Conservation (phyloP, 2,888 invertebrate species). For the Synergus itoensis region DNA sequence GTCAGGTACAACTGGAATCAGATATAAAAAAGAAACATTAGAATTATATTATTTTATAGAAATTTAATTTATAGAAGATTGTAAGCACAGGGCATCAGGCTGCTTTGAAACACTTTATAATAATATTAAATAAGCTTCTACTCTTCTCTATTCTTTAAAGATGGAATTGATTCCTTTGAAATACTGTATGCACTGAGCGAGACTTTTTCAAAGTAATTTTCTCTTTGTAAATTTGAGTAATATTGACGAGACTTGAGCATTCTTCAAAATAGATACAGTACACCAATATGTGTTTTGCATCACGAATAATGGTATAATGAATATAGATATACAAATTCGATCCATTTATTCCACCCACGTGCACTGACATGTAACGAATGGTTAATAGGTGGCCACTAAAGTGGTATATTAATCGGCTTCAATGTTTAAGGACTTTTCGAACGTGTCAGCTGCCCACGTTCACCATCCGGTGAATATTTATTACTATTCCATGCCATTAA, state of each 20-base stretch:
- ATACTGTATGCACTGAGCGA: not conserved
- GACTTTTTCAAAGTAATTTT: not conserved
- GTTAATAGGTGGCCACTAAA: constrained; percentile 1
- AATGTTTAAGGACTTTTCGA: constrained; percentile 35
- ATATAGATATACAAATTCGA: constrained; percentile 3
- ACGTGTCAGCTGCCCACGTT: constrained; percentile 30
- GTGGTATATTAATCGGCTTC: constrained; percentile 22
- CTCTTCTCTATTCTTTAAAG: not conserved
- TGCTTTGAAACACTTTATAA: not conserved
- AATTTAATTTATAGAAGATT: too few species aligned
- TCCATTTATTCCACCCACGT: constrained; percentile 15
- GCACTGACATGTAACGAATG: constrained; percentile 12
- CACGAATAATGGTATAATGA: not conserved
- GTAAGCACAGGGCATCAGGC: not conserved
- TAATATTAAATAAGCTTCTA: not conserved
- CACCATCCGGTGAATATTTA: constrained; percentile 32
- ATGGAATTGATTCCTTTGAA: not conserved
- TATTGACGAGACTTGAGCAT: too few species aligned
- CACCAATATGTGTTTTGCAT: too few species aligned
- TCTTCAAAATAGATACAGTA: too few species aligned
- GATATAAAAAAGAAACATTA: not conserved
- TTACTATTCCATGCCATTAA: constrained; percentile 29
- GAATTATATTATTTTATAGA: too few species aligned
- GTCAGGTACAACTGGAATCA: constrained; percentile 85
- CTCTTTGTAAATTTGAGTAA: too few species aligned